These are phyloP conservation scores for Prostheceraeus crozeri DNA, from an alignment of 2,888 invertebrate genomes.

Conservation along the genomic window DNA sequence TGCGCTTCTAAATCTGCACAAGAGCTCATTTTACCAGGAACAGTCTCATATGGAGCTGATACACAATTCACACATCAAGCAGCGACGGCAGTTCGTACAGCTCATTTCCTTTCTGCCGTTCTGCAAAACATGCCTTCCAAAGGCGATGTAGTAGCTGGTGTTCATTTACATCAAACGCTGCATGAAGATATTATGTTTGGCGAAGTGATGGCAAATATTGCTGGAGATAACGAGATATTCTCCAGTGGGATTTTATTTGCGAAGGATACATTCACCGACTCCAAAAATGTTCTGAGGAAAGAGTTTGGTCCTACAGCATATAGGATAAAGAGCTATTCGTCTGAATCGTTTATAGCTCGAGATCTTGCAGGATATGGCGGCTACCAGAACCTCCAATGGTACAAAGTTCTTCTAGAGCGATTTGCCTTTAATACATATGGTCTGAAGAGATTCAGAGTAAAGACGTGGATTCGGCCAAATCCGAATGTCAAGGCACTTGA, in stretches of 20 bases:
- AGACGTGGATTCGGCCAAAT: slow-evolving; percentile 81
- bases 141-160: too few relatives aligned
- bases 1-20: slow-evolving; percentile 24
- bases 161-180: too few relatives aligned
- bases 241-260: slow-evolving; percentile 84
- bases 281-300: slow-evolving; percentile 42
- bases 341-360: too few relatives aligned
- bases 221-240: slow-evolving; percentile 85
- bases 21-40: slow-evolving; percentile 73
- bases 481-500: too few relatives aligned
- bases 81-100: slow-evolving; percentile 84
- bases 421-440: slow-evolving; percentile 87
- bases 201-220: slow-evolving; percentile 78
- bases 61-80: slow-evolving; percentile 82
- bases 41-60: slow-evolving; percentile 75
- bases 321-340: too few relatives aligned
- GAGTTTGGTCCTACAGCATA: slow-evolving; percentile 48
- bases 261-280: slow-evolving; percentile 78
- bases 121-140: too few relatives aligned
- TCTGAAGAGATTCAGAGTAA: slow-evolving; percentile 78
- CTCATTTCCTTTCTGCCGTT: slow-evolving; percentile 90
- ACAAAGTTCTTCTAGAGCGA: slow-evolving; percentile 72
- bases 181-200: too few relatives aligned
- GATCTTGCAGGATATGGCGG: too few relatives aligned
- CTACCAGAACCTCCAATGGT: slow-evolving; percentile 75